Conservation (phyloP, 2,797 vertebrate genomes). For the Phyllotis vaccarum region DNA sequence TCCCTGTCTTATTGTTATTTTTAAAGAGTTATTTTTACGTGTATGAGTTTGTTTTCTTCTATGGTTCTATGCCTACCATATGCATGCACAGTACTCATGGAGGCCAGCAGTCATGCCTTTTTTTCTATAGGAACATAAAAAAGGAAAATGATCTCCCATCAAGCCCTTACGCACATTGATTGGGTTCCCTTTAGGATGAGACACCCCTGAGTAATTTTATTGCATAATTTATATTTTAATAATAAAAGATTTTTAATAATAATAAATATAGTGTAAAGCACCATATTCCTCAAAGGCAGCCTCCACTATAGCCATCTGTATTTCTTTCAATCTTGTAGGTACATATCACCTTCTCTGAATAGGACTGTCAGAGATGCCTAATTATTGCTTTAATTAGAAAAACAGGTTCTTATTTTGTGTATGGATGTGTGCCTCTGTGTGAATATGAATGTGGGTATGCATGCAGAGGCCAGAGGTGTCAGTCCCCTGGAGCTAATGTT, state of each 20-base stretch:
- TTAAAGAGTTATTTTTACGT: not conserved
- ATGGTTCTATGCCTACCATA: not conserved
- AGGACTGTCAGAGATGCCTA: not conserved
- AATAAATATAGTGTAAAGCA: not conserved
- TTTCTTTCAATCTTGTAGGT: slow-evolving; percentile 12
- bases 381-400: not conserved
- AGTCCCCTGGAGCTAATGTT: not conserved
- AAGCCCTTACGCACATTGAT: not conserved
- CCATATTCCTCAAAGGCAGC: not conserved
- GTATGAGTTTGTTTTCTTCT: not conserved
- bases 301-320: not conserved
- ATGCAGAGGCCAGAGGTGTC: not conserved
- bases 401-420: not conserved
- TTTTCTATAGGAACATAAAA: not conserved
- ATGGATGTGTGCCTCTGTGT: not conserved
- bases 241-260: not conserved
- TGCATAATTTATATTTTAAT: not conserved
- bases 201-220: not conserved
- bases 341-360: not conserved
- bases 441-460: not conserved
- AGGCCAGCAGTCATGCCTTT: not conserved
- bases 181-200: slow-evolving; percentile 7
- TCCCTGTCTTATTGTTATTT: too few species aligned
- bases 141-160: not conserved
- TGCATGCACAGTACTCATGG: not conserved